These are phyloP conservation scores for Spodoptera littoralis DNA, from an alignment of 2,888 invertebrate species.

Conservation along the genomic window DNA sequence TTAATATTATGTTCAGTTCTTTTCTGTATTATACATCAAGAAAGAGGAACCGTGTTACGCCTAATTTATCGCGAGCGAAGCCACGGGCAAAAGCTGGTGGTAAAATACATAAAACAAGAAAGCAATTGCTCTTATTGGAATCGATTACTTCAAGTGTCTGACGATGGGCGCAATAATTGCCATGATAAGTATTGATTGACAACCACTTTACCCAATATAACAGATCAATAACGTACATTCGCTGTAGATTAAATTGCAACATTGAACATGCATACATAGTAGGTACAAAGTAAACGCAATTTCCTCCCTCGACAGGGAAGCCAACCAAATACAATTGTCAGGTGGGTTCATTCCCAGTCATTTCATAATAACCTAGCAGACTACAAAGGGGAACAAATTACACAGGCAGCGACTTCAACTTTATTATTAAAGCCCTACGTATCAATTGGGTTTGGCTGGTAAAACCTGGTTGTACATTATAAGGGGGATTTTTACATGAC, in stretches of 20 bases:
- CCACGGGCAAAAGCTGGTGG: too few relatives aligned
- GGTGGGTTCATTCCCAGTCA: slow-evolving; percentile 22
- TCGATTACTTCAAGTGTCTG: slow-evolving; percentile 9
- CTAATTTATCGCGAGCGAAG: too few relatives aligned
- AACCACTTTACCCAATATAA: slow-evolving; percentile 17
- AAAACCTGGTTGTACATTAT: slow-evolving; percentile 7
- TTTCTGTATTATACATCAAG: too few relatives aligned
- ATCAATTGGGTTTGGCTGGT: not conserved
- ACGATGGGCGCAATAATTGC: slow-evolving; percentile 9
- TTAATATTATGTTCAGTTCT: too few relatives aligned
- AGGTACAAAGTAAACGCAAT: slow-evolving; percentile 4
- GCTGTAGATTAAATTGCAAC: slow-evolving; percentile 1
- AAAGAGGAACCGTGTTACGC: too few relatives aligned
- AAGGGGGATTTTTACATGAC: slow-evolving; percentile 1
- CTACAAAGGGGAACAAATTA: slow-evolving; percentile 18
- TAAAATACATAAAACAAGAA: slow-evolving; percentile 1
- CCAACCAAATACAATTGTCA: slow-evolving; percentile 14
- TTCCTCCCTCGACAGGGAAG: slow-evolving; percentile 3
- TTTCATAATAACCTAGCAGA: slow-evolving; percentile 1
- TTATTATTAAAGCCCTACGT: slow-evolving; percentile 6
- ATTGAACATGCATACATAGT: not conserved
- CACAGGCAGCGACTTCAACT: slow-evolving; percentile 1
- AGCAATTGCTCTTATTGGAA: slow-evolving; percentile 14
- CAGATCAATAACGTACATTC: slow-evolving; percentile 8
- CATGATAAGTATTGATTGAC: slow-evolving; percentile 14